Conservation (phyloP, 2,888 invertebrate species). For the Alloplasta piceator region DNA sequence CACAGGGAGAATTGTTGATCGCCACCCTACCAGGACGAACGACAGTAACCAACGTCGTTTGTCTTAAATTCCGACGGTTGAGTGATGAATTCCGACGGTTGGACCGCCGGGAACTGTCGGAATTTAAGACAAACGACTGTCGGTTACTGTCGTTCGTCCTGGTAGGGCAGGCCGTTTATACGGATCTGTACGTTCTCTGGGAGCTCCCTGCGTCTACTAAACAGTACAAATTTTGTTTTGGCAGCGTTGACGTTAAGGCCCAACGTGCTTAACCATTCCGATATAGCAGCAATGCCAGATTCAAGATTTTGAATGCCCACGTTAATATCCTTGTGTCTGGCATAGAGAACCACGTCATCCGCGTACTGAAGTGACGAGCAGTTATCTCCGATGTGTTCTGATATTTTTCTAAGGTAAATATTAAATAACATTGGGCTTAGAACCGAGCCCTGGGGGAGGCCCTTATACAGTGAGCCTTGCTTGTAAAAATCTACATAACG, state of each 20-base stretch:
- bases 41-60: too few species aligned
- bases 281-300: background rate
- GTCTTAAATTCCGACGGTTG: too few species aligned
- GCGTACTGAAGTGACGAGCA: slow-evolving; percentile 19
- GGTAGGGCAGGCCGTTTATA: background rate
- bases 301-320: slow-evolving; percentile 11
- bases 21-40: too few species aligned
- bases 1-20: background rate
- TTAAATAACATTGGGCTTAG: slow-evolving; percentile 33
- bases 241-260: slow-evolving; percentile 7
- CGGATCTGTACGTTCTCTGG: background rate
- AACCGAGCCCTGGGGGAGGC: slow-evolving; percentile 29
- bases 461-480: slow-evolving; percentile 2
- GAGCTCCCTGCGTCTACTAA: too few species aligned
- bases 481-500: slow-evolving; percentile 33
- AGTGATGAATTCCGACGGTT: too few species aligned
- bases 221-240: slow-evolving; percentile 27
- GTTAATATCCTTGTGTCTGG: background rate
- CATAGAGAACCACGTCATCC: slow-evolving; percentile 25
- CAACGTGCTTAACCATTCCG: slow-evolving; percentile 1
- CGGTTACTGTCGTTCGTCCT: too few species aligned
- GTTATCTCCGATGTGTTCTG: background rate
- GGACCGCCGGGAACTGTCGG: too few species aligned
- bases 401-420: slow-evolving; percentile 27
- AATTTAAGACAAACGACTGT: too few species aligned